Base-by-base conservation (phyloP, 2,113 vertebrate genomes). In the Gasterosteus nipponicus region DNA sequence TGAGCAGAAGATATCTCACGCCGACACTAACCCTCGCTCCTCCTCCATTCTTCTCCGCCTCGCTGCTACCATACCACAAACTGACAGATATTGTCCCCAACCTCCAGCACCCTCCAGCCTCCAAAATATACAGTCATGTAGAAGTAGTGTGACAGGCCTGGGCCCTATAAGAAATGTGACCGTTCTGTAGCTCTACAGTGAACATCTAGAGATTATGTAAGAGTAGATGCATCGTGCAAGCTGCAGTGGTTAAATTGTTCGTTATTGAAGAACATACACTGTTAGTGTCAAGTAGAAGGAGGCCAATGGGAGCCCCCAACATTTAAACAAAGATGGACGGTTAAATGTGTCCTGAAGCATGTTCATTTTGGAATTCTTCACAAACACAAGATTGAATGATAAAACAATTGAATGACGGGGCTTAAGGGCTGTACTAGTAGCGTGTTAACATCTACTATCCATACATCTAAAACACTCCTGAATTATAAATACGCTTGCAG, bases 81-180 rank as follows among this genome's bases (percentile, higher is more conserved):
- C 85, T 84, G 85, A 89, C 78, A 89, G 70, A 75, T 73, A 70
- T 51, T n/a, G 41, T 73, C 73, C 38, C 69, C 83, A 47, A 41
- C 72, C 80, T 74, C 81, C 74, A 68, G 38, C 73, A n/a, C 46
- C 62, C 77, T 33, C 64, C 58, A 69, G 58, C 62, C 60, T 80
- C 73, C 75, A 68, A 76, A 71, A 71, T 81, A 88, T 85, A 88
- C 83, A 88, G 84, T 80, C 77, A 82, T 14, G 64, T 69, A 68
- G 84, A 84, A 87, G 72, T 85, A 71, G 77, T 26, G 61, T 82
- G 88, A 91, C 90, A 85, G 78, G 73, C 57, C 62, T 16, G 22
- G 67, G 78, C 33, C 8, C 67, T 68, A 29, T 49, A 69, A 78
- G 78, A 85, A 73, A 82, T n/a, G 73, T 83, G 80, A 86, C 90